Percentiles rank a stretch among this genome's conserved stretches.
phyloP scores from a whole-genome alignment of 2,797 vertebrate genomes.

The Sebastes kiyomatsui region DNA sequence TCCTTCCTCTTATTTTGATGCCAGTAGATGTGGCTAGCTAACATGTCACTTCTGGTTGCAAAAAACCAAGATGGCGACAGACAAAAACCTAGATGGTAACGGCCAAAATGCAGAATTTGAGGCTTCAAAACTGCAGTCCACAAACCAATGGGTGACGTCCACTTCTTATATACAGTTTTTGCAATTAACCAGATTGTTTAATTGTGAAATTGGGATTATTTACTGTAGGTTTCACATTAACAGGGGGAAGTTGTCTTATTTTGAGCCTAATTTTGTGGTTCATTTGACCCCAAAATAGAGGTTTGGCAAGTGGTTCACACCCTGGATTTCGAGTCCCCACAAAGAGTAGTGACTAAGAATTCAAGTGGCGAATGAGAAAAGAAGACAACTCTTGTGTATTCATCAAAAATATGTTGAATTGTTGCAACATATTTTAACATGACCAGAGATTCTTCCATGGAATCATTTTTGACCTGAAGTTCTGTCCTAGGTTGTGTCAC shows the following conservation, averaged over 20 bases:
- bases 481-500: neutral
- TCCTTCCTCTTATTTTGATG: too few species aligned
- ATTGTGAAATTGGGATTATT: neutral
- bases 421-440: neutral
- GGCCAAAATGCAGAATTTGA: too few species aligned
- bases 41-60: too few species aligned
- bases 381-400: neutral
- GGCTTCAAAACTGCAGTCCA: too few species aligned
- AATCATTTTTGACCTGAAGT: neutral
- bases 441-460: neutral
- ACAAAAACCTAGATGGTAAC: too few species aligned
- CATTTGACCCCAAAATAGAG: neutral
- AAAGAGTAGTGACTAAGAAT: neutral
- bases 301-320: neutral
- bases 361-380: neutral
- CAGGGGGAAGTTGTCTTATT: neutral
- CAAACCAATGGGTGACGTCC: too few species aligned
- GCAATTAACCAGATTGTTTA: neutral
- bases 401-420: neutral
- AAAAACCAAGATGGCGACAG: too few species aligned
- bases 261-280: neutral
- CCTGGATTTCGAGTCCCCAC: neutral
- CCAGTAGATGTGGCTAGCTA: too few species aligned
- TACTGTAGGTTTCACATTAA: neutral
- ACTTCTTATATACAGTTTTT: neutral